These are phyloP conservation scores for Neodiprion fabricii DNA, from an alignment of 1,140 invertebrate species.

Conservation along the genomic window DNA sequence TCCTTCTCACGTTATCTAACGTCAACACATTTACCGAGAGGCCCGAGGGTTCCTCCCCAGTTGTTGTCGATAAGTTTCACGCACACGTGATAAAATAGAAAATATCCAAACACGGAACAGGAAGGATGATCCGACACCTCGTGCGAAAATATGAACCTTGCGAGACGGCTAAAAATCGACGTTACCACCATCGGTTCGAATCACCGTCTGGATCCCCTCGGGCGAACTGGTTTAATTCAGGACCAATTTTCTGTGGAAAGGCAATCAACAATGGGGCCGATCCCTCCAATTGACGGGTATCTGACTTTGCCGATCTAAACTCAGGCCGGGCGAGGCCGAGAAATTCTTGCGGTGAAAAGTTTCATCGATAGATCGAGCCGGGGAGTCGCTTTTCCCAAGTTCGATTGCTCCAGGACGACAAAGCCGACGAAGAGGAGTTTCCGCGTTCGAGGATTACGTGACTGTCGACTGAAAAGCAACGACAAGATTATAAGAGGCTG, in stretches of 20 bases:
- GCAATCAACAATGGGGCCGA: neutral
- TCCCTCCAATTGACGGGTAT: neutral
- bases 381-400: neutral
- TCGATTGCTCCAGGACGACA: neutral
- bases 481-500: neutral
- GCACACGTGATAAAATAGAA: too few species aligned
- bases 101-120: too few species aligned
- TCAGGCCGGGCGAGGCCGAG: neutral
- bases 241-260: neutral
- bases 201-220: neutral
- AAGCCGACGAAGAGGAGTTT: neutral
- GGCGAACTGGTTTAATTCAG: neutral
- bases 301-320: neutral
- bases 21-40: neutral
- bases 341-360: conserved; percentile 4
- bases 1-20: neutral
- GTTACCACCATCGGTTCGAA: neutral
- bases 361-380: neutral
- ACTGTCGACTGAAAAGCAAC: neutral
- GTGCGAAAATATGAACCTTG: neutral
- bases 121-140: too few species aligned
- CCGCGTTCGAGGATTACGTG: neutral
- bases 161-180: neutral
- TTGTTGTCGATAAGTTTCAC: too few species aligned
- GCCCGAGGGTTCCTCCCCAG: too few species aligned